A percentile compares a stretch with the other conserved stretches of the same genome.
These are phyloP conservation scores for Cantharis rustica DNA, from an alignment of 2,888 invertebrate genomes.

Conservation along the genomic window DNA sequence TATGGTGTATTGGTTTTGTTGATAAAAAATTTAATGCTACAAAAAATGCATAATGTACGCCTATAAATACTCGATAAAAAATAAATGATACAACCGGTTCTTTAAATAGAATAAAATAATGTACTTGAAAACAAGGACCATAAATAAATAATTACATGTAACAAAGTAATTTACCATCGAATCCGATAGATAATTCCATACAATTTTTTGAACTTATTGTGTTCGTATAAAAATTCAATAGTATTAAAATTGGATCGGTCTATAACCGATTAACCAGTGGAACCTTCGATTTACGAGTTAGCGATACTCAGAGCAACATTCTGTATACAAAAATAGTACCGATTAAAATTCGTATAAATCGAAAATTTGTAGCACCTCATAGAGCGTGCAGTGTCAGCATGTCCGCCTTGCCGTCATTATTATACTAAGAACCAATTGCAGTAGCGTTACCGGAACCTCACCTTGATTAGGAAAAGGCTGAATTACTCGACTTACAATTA, in stretches of 20 bases:
- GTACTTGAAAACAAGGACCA: not conserved
- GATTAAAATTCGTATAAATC: too few species aligned
- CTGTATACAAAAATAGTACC: too few species aligned
- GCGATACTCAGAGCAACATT: too few species aligned
- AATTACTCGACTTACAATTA: too few species aligned
- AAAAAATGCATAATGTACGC: not conserved
- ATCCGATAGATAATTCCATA: not conserved
- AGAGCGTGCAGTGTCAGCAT: too few species aligned
- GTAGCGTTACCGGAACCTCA: too few species aligned
- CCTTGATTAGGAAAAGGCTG: too few species aligned
- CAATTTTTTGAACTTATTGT: not conserved
- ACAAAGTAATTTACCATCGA: not conserved
- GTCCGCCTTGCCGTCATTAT: too few species aligned
- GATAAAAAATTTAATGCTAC: not conserved
- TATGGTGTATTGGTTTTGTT: not conserved
- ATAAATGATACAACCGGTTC: not conserved
- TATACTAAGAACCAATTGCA: too few species aligned
- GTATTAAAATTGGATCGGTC: not conserved
- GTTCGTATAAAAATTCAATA: not conserved
- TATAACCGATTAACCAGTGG: too few species aligned
- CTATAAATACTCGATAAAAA: not conserved
- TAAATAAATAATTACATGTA: not conserved
- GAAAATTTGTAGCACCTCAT: too few species aligned
- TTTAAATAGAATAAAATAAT: not conserved
- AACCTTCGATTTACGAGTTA: too few species aligned